These are phyloP conservation scores for Cyphomyrus discorhynchus DNA, from an alignment of 2,113 vertebrate genomes.

Conservation along the genomic window DNA sequence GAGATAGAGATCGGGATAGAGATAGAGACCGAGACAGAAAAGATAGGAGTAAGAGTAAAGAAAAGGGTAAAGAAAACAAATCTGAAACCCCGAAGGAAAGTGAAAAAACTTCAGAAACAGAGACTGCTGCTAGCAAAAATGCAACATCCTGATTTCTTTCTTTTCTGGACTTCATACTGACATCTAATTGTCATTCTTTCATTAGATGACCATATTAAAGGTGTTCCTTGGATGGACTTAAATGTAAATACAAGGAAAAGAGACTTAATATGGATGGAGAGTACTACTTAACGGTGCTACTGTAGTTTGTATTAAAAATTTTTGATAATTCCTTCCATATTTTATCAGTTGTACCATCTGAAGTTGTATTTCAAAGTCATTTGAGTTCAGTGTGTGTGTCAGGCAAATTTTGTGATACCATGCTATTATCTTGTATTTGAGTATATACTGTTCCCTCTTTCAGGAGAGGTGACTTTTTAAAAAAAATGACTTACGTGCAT, in stretches of 20 bases:
- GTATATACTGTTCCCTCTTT: constrained; percentile 9
- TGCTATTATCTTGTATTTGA: constrained; percentile 21
- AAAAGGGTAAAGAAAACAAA: constrained; percentile 67
- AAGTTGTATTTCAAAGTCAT: constrained; percentile 24
- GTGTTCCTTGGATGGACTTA: constrained; percentile 13
- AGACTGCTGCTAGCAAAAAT: constrained; percentile 45
- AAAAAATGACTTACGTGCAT: constrained; percentile 18
- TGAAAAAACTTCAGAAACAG: constrained; percentile 55
- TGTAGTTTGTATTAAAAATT: constrained; percentile 32
- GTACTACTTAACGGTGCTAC: constrained; percentile 31
- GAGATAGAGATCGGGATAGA: constrained; percentile 33
- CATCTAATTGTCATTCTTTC: not conserved
- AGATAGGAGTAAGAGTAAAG: constrained; percentile 65
- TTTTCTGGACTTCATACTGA: constrained; percentile 20
- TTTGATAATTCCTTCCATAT: constrained; percentile 40
- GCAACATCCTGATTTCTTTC: constrained; percentile 39
- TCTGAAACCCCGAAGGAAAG: constrained; percentile 60
- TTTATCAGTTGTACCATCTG: constrained; percentile 39
- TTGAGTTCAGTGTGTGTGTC: constrained; percentile 36
- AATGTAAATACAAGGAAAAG: not conserved
- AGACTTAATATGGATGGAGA: not conserved
- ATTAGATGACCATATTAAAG: constrained; percentile 1
- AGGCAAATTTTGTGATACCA: constrained; percentile 24
- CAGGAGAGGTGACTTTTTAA: not conserved
- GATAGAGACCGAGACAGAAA: constrained; percentile 55